phyloP scores from a whole-genome alignment of 2,113 vertebrate species.

The Malurus alboscapulatus region DNA sequence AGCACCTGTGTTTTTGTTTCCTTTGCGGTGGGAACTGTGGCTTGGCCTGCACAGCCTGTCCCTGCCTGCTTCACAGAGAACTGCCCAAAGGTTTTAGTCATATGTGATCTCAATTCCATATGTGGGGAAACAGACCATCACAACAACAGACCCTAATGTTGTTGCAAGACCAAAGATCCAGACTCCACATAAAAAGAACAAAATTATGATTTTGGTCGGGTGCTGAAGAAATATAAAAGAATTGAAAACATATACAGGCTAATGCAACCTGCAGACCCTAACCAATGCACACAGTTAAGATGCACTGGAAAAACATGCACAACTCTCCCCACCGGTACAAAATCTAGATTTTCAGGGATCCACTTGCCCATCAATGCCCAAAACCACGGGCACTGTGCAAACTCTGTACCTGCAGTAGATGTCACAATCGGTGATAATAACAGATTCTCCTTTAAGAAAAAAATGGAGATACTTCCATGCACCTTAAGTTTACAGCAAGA shows the following conservation, averaged over 20 bases:
- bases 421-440: fast-evolving
- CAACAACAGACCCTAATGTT: background rate
- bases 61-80: slow-evolving; percentile 63
- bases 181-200: background rate
- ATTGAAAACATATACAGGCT: background rate
- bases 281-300: background rate
- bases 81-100: background rate
- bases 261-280: background rate
- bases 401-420: background rate
- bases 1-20: slow-evolving; percentile 80
- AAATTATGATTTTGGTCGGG: background rate
- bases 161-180: background rate
- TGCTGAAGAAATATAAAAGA: background rate
- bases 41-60: slow-evolving; percentile 61
- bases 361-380: background rate
- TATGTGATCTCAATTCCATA: background rate
- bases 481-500: background rate
- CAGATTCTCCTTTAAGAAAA: background rate
- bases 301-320: background rate
- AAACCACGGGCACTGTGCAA: fast-evolving
- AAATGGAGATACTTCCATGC: background rate
- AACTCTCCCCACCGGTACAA: fast-evolving
- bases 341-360: background rate
- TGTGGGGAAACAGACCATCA: background rate
- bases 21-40: slow-evolving; percentile 58